These are phyloP conservation scores for Phenganax marumi DNA, from an alignment of 92 coral and sea anemone species.

Conservation along the genomic window DNA sequence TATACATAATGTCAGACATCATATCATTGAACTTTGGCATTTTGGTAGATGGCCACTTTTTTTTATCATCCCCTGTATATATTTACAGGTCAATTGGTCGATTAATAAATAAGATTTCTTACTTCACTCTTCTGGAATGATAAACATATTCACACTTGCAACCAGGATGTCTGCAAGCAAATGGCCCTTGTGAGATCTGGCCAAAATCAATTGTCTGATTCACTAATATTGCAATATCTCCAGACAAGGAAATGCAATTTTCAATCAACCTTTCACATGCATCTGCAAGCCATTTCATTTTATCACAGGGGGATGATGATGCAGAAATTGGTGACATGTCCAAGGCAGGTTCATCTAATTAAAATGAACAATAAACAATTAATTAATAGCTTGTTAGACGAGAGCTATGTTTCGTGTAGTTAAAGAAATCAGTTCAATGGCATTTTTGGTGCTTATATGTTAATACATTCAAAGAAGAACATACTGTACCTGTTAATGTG, in stretches of 20 bases:
- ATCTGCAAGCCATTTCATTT: slow-evolving; percentile 56
- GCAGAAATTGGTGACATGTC: slow-evolving; percentile 48
- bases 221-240: background rate
- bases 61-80: background rate
- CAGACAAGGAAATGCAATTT: slow-evolving; percentile 11
- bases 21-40: background rate
- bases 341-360: background rate
- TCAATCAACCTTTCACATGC: slow-evolving; percentile 45
- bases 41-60: background rate
- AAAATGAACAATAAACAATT: background rate
- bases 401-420: background rate
- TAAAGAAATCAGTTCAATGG: background rate
- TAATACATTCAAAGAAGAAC: background rate
- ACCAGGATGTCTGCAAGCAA: background rate
- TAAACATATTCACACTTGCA: background rate
- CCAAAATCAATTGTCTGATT: background rate
- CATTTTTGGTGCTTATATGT: background rate
- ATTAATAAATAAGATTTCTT: too few species aligned
- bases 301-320: slow-evolving; percentile 22
- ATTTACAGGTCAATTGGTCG: too few species aligned
- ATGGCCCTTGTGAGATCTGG: background rate
- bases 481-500: background rate
- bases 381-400: background rate
- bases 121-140: slow-evolving; percentile 3
- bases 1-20: background rate